Base-by-base conservation (phyloP, 2,797 vertebrate species). In the Peromyscus aztecus region DNA sequence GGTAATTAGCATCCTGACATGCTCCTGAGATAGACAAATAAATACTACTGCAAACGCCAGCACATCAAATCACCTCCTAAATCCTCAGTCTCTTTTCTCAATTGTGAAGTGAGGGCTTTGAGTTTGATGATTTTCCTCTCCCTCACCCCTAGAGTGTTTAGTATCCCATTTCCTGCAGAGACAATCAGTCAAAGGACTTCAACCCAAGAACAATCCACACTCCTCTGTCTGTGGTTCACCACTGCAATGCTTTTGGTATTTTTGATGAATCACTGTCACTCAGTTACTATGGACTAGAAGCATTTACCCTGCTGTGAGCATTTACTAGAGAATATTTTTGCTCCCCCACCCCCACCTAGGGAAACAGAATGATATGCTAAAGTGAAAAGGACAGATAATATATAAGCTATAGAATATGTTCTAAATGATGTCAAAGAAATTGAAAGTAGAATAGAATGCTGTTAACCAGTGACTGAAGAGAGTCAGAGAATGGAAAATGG, bases 141-240 rank as follows among this genome's bases (percentile, higher is more conserved):
- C 1, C 2, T 2, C 0, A 14, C 9, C 0, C 6, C 40, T 6
- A 52, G 43, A 76, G 8, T 16, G 34, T 43, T 61, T 24, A 37
- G 1, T 34, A 49, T 78, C 7, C 27, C 55, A 1, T 71, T 63
- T 6, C 49, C n/a, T 80, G 27, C 14, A 57, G 52, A 27, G 21
- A 46, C 0, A 0, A 3, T 17, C 11, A 6, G 37, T 2, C 0
- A 2, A 73, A 24, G 10, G 10, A 8, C 17, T 65, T 17, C 6
- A 13, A 19, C 4, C 9, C 23, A 4, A 16, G 27, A 21, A 6
- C 13, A 6, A 52, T 71, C 13, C 19, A 83, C 17, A 3, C 4
- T 10, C 24, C 17, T 40, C 4, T 78, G 37, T 49, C 4, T 75
- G 23, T 59, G 10, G 29, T 3, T 67, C 11, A 71, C 6, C 6